Evolutionary conservation across 2,888 invertebrate species (phyloP), one percentile per base, ranked within the genome.

Genomic region (Eueremaeus valkanovi): DNA sequence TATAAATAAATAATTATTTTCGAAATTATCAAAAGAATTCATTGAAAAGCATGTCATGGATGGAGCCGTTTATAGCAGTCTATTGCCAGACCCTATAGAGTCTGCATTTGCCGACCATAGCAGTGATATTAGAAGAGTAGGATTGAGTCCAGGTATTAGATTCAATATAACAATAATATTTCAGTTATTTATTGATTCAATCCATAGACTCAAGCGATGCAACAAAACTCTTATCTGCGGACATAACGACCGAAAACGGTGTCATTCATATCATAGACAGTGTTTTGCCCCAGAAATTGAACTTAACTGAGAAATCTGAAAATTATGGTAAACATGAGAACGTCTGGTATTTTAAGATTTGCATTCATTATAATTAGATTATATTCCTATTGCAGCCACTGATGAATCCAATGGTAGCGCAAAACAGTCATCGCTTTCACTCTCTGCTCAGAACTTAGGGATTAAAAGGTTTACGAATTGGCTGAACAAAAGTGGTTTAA

Each of bases 401-500:
- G 58, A 74, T 3, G 21, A 36, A 5, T 36, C 74, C 1, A 27
- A 42, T 11, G 18, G 36, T 24, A 61, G 21, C 13, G 36, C 58
- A 21, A 36, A 27, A 18, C 70, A 70, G 18, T 11, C 24, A 42
- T 27, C 45, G 11, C 24, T 70, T 6, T 6, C 70, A 31, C 3
- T 29, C 5, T 55, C 78, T 16, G 77, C 77, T 13, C 70, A 49
- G 24, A 68, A 73, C 21, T 78, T 79, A 77, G 77, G 78, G 42
- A 63, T 78, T 31, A 76, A 77, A 63, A 70, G 75, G 33, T 79
- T 79, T 40, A 75, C 77, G 0, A 73, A 76, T 42, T 78, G 77
- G 77, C 55, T 79, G 11, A 76, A 74, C 6, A 76, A 78, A 58
- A 76, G 78, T 0, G 79, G 78, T 33, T 55, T 78, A 18, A 55